Conservation (phyloP, 2,113 vertebrate genomes). For the Himantopus leucocephalus region DNA sequence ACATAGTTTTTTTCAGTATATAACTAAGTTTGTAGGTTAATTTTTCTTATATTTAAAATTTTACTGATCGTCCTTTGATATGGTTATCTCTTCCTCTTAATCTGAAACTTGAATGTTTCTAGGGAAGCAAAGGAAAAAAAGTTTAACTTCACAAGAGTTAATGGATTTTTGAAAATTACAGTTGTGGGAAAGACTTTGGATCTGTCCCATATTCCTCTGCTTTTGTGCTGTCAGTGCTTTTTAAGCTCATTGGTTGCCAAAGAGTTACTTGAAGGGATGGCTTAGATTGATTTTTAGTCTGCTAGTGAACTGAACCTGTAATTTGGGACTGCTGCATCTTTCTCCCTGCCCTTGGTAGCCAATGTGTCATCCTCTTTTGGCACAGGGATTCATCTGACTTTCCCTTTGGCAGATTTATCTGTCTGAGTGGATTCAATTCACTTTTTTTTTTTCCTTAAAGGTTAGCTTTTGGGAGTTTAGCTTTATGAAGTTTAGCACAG, state of each 20-base stretch:
- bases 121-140: neutral
- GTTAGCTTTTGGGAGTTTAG: neutral
- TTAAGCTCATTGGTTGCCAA: neutral
- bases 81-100: neutral
- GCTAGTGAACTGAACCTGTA: neutral
- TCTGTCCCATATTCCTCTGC: neutral
- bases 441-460: neutral
- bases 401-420: neutral
- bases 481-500: neutral
- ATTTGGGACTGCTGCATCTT: neutral
- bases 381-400: neutral
- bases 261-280: neutral
- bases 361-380: neutral
- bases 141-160: neutral
- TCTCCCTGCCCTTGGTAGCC: rapidly evolving
- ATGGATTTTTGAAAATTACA: neutral
- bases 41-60: neutral
- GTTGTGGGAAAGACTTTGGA: neutral
- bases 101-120: neutral
- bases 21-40: neutral
- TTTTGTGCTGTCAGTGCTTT: neutral
- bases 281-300: neutral
- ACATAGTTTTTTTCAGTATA: neutral
- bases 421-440: neutral
- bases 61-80: neutral